Evolutionary conservation across 2,888 invertebrate genomes (phyloP), one percentile per base, ranked within the genome.

Genomic region (Conistra vaccinii): DNA sequence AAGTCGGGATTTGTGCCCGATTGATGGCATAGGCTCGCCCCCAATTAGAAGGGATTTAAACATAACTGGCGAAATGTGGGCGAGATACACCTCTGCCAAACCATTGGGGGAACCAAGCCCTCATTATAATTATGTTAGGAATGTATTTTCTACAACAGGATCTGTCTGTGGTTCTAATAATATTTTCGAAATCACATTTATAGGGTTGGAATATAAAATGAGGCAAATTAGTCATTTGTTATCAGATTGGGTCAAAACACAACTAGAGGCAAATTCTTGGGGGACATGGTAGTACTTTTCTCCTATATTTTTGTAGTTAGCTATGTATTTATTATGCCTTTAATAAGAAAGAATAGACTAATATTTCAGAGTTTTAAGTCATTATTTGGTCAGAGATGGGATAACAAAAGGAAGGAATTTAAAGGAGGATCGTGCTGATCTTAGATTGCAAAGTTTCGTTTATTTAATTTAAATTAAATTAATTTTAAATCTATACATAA

Each of bases 221-320:
- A n/a, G 42, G 20, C 10, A 45, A 74, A 55, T 45, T 45, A 73
- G 39, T 61, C 14, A 26, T 73, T 26, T 23, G 26, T 62, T 62
- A 75, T 65, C 20, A 51, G 65, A 75, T 58, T 76, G n/a, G 57
- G n/a, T 63, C 29, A 42, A 76, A 76, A 66, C 14, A 76, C 23
- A 29, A 39, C 42, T 29, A 32, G 17, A 58, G 3, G 39, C 32
- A 32, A 65, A 57, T 76, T 76, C 29, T 17, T 17, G 45, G 17
- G 17, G 29, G 20, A 7, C 48, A 23, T 1, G 75, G 17, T 29
- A 14, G 12, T n/a, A 17, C 48, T 9, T 35, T 20, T 58, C 14
- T 26, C 45, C 23, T 17, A 14, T 55, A 5, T 55, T 55, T 5
- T 53, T 53, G 20, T 48, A 51, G 9, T n/a, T 51, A 26, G 26